These are phyloP conservation scores for Colletes collaris DNA, from an alignment of 2,888 invertebrate genomes.

Conservation along the genomic window DNA sequence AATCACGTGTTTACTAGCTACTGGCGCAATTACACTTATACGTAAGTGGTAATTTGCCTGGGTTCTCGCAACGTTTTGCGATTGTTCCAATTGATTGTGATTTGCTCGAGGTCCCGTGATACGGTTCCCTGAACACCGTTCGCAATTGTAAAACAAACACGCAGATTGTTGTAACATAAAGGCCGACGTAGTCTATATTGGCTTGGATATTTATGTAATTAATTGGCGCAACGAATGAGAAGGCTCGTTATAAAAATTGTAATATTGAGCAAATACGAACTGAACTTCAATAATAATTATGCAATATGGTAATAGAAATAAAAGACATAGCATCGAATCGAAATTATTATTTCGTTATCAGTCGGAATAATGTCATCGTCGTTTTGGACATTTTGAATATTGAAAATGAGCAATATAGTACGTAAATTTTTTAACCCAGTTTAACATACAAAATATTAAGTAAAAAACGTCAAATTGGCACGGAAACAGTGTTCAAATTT, in stretches of 20 bases:
- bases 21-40: conserved; percentile 36
- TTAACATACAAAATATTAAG: no score
- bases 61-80: conserved; percentile 28
- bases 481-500: no score
- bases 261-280: no score
- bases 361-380: no score
- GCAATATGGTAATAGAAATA: no score
- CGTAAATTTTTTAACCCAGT: no score
- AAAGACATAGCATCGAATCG: no score
- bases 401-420: no score
- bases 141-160: conserved; percentile 5
- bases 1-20: conserved; percentile 28
- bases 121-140: conserved; percentile 19
- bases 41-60: conserved; percentile 40
- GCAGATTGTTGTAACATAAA: conserved; percentile 11
- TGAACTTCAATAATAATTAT: no score
- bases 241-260: neutral
- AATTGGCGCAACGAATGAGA: conserved; percentile 6
- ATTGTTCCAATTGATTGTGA: conserved; percentile 47
- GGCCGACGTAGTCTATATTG: neutral
- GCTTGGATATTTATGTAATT: conserved; percentile 13
- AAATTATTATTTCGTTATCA: no score
- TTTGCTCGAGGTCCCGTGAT: conserved; percentile 27
- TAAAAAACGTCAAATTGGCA: no score
- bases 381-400: no score